Base-by-base conservation (phyloP, 2,888 invertebrate species). In the Antitype chi region DNA sequence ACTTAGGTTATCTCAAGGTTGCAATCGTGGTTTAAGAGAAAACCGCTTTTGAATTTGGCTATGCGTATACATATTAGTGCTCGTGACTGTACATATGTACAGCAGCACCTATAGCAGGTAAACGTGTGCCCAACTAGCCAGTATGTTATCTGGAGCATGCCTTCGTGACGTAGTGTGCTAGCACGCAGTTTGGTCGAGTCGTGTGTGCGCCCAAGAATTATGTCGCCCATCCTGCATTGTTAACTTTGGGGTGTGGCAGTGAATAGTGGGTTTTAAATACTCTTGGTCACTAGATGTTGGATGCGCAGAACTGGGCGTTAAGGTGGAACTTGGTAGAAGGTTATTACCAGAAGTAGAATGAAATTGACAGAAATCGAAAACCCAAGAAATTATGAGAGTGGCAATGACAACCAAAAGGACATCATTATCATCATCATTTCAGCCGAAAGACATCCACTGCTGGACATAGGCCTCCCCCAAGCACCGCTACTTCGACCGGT, bases 121-220 rank as follows among this genome's bases (percentile, higher is more conserved):
- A 32, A 49, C 60, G 68, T 25, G 59, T 43, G 13, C 25, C 25
- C 43, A 59, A 49, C 60, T 32, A 47, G 25, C 67, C 62, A 47
- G 20, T 82, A 70, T 38, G 63, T 82, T 85, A 82, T 49, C 25
- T 68, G 32, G 82, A 52, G 82, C 78, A 71, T 71, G 77, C 52
- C 70, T 43, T 23, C 57, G 70, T 85, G 62, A 82, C 70, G 60
- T 52, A 68, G 77, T 76, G 81, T n/a, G 70, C 69, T 63, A 43
- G 52, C 59, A 57, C 59, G 57, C 70, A 32, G 82, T 55, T 53
- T 15, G 68, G 52, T 57, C 68, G 63, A 69, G 77, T 76, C 55
- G 63, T 20, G 55, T 47, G 82, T 62, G 57, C 71, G 70, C 70
- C 59, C 20, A 55, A 43, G 82, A 82, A 55, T 82, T 76, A 82